Conservation (phyloP, 2,888 invertebrate genomes). For the Myopa testacea region DNA sequence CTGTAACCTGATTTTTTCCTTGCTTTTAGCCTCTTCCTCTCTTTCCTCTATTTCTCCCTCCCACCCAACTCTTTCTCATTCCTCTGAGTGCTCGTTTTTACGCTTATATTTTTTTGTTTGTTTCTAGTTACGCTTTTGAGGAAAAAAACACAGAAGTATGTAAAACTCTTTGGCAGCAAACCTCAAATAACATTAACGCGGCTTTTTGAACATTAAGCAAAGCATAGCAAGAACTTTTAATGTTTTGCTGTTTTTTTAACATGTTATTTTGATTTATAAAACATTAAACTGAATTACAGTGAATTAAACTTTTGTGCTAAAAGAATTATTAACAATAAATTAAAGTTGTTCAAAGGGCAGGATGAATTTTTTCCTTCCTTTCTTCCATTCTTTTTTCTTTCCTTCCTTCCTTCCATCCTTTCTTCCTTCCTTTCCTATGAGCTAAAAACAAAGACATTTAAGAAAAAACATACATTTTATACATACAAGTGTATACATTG, state of each 20-base stretch:
- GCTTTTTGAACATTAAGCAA: conserved; percentile 12
- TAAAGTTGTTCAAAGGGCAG: conserved; percentile 26
- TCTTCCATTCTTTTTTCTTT: not conserved
- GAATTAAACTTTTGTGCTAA: conserved; percentile 21
- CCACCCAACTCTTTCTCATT: no score
- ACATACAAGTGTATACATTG: not conserved
- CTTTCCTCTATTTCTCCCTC: no score
- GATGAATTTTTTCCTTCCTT: not conserved
- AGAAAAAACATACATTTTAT: not conserved
- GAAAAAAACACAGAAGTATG: no score
- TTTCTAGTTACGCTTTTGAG: no score
- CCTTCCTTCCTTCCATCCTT: not conserved
- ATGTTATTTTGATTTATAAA: not conserved
- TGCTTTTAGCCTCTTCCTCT: no score
- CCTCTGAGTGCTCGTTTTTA: no score
- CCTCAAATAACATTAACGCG: not conserved
- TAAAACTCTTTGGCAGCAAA: not conserved
- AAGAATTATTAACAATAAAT: conserved; percentile 29
- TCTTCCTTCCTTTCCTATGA: not conserved
- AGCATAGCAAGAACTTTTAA: not conserved
- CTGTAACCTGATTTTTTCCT: no score
- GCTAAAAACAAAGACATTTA: not conserved
- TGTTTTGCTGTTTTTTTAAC: not conserved
- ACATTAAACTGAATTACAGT: not conserved
- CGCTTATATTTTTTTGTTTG: no score